Evolutionary conservation across 2,113 vertebrate species (phyloP), one percentile per base, ranked within the genome.

Genomic region (Fukomys damarensis): DNA sequence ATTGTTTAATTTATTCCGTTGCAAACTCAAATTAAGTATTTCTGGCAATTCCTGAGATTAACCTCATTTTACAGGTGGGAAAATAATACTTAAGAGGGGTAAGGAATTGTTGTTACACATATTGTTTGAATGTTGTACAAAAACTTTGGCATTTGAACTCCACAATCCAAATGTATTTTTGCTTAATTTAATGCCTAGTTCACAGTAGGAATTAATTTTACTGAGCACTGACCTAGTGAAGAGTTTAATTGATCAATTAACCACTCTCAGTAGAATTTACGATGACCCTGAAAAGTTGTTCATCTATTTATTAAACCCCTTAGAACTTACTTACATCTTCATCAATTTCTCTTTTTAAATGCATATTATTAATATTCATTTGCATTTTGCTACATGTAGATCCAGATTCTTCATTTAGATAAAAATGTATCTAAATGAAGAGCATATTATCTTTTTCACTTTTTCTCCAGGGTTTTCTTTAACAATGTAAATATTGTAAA

Each of bases 401-500:
- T 72, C 26, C 41, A 8, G 5, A 81, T 79, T 93, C 38, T 32
- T 35, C 13, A 41, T 91, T 92, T 88, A 94, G 38, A 46, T 88
- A 95, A 63, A 49, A 52, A n/a, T n/a, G n/a, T n/a, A n/a, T n/a
- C 49, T 20, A 6, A 49, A 66, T 79, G 83, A 83, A 86, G 49
- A 94, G 30, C 30, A n/a, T 7, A 26, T 49, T 41, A 19, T 89
- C 5, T 65, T 30, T 70, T 81, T 63, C 86, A 61, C 38, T 86
- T 96, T 89, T 84, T n/a, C 26, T 83, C 54, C 5, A 77, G 41
- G 20, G 11, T 82, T 95, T 91, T n/a, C n/a, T 65, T 70, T 86
- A 80, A 49, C 30, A 43, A 16, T 82, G 24, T 59, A 5, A 5
- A 35, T 65, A 7, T 17, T 68, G 41, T 72, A n/a, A 89, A 49